Evolutionary conservation across 2,797 vertebrate species (phyloP), one percentile per base, ranked within the genome.

Genomic region (Protonibea diacanthus): DNA sequence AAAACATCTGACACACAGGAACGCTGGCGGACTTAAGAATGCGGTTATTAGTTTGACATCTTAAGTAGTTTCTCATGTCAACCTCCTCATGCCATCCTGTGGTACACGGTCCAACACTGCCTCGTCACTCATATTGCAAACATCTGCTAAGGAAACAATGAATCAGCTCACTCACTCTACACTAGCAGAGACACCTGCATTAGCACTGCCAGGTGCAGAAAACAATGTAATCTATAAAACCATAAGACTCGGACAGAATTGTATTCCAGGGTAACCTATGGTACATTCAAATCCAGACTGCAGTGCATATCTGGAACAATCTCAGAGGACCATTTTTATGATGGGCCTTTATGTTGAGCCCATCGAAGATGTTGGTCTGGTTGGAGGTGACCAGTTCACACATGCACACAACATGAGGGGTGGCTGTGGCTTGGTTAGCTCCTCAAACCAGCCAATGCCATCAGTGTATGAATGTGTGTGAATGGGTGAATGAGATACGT

Each of bases 321-420:
- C 33, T 48, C 12, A 25, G 8, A 99, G 97, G 91, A 99, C 98
- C 66, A 97, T 99, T 81, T 93, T 98, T 81, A 99, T 99, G 98
- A 99, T 99, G 98, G 98, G 97, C 0, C 97, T 97, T 51, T 99
- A 98, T 0, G 94, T 96, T n/a, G 97, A 99, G 83, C 96, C 98
- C 76, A 99, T 99, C 0, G 97, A 99, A 84, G 97, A 99, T 3
- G 98, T 99, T 25, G 97, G 97, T 38, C 88, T 99, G 84, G 98
- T 99, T 6, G 98, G 97, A 0, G 97, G 99, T 0, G 98, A 99
- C 92, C 97, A 99, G 94, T 99, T 85, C 83, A 33, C 33, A 33
- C 33, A 97, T 0, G 94, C 97, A 2, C 98, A 99, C 95, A 98
- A 99, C 92, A 97, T 99, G 97, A 96, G 29, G 29, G 29, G 29